Evolutionary conservation across 2,888 invertebrate species (phyloP).

Genomic region (Philhelius pedissequus): DNA sequence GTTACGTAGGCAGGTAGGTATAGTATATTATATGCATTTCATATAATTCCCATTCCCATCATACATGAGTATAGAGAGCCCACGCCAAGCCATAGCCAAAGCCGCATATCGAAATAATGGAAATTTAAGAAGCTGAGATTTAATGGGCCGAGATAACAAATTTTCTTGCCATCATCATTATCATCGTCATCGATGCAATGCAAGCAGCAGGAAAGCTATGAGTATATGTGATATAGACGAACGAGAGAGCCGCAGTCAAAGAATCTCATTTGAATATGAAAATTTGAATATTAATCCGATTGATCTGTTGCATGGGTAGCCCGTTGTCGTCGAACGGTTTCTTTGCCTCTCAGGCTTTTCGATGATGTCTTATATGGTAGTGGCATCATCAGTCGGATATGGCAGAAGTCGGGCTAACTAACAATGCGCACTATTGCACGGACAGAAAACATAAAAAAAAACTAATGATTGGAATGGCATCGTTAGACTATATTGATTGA

Average conservation of each 20-base stretch:
- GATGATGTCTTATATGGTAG: background rate
- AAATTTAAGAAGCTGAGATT: conserved; percentile 34
- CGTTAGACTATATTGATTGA: conserved; percentile 25
- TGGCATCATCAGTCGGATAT: background rate
- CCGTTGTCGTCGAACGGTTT: conserved; percentile 11
- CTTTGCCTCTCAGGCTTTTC: background rate
- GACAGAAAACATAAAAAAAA: background rate
- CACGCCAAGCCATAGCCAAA: background rate
- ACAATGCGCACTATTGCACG: background rate
- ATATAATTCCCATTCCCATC: background rate
- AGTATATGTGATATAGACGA: too few species aligned
- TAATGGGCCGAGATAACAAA: conserved; percentile 53
- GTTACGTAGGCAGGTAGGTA: too few species aligned
- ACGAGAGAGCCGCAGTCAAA: background rate
- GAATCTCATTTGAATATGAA: conserved; percentile 41
- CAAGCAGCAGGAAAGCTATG: background rate
- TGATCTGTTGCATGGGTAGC: conserved; percentile 22
- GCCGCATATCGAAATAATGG: conserved; percentile 19
- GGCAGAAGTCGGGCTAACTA: background rate
- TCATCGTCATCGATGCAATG: conserved; percentile 37
- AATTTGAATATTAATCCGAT: conserved; percentile 42
- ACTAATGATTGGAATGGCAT: conserved; percentile 19
- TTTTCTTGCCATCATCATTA: conserved; percentile 27
- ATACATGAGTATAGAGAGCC: background rate
- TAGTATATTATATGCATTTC: background rate